These are phyloP conservation scores for Ridgeia piscesae DNA, from an alignment of 1,140 invertebrate species.

Conservation along the genomic window DNA sequence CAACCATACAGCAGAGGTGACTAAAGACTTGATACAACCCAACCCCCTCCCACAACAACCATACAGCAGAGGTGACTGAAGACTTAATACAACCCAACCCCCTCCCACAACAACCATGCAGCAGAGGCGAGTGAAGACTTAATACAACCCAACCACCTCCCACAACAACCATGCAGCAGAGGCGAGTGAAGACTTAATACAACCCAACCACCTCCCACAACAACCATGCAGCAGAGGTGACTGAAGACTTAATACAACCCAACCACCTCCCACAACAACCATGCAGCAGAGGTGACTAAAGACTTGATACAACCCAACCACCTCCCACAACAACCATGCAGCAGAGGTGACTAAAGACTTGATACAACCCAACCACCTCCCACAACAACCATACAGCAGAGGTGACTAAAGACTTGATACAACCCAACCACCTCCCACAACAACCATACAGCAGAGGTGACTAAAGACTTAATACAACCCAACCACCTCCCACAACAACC, in stretches of 20 bases:
- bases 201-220: too few species aligned
- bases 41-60: too few species aligned
- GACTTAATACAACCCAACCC: too few species aligned
- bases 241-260: neutral
- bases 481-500: too few species aligned
- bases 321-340: neutral
- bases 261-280: neutral
- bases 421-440: neutral
- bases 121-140: neutral
- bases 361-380: too few species aligned
- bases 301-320: neutral
- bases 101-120: neutral
- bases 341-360: too few species aligned
- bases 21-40: too few species aligned
- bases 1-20: too few species aligned
- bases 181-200: neutral
- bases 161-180: neutral
- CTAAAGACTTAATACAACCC: too few species aligned
- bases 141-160: neutral
- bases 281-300: neutral
- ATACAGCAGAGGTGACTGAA: too few species aligned
- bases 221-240: neutral
- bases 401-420: neutral
- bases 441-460: neutral
- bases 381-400: neutral